These are phyloP conservation scores for Clistopyga incitator DNA, from an alignment of 2,888 invertebrate genomes.

Conservation along the genomic window DNA sequence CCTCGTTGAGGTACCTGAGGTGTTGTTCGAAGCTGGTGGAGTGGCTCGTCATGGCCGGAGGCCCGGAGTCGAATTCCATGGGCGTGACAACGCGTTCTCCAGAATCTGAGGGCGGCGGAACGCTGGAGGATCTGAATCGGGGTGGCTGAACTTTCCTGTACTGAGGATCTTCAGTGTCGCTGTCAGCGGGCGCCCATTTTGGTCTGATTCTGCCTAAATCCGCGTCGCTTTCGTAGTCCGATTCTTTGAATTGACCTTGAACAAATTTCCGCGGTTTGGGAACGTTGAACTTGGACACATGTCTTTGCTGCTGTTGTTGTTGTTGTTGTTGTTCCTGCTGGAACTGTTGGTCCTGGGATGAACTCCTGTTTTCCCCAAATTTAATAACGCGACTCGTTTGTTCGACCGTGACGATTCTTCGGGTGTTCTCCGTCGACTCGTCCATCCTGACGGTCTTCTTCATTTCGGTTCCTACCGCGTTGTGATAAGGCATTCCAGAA, in stretches of 20 bases:
- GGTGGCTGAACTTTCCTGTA: slow-evolving; percentile 88
- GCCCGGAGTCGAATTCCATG: slow-evolving; percentile 87
- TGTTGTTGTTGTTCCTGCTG: slow-evolving; percentile 61
- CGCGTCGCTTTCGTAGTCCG: slow-evolving; percentile 90
- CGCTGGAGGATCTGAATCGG: slow-evolving; percentile 85
- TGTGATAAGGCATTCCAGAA: slow-evolving; percentile 85
- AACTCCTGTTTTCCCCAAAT: slow-evolving; percentile 85
- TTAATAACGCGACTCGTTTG: slow-evolving; percentile 90
- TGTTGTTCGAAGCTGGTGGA: slow-evolving; percentile 72
- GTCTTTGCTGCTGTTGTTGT: slow-evolving; percentile 68
- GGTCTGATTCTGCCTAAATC: slow-evolving; percentile 87
- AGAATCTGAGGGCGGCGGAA: slow-evolving; percentile 79
- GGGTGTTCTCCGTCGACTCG: slow-evolving; percentile 88
- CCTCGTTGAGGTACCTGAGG: slow-evolving; percentile 72
- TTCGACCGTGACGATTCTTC: slow-evolving; percentile 88
- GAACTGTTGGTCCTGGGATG: slow-evolving; percentile 51
- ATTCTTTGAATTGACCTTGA: slow-evolving; percentile 88
- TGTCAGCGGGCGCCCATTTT: slow-evolving; percentile 88
- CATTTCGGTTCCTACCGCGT: slow-evolving; percentile 88
- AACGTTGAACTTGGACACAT: slow-evolving; percentile 74
- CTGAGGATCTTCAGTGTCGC: slow-evolving; percentile 86
- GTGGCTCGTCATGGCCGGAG: slow-evolving; percentile 83
- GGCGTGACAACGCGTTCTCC: slow-evolving; percentile 86
- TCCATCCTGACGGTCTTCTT: slow-evolving; percentile 90
- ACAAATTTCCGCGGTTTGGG: slow-evolving; percentile 88